Evolutionary conservation across 2,113 vertebrate genomes (phyloP), one percentile per base, ranked within the genome.

Genomic region (Trinectes maculatus): DNA sequence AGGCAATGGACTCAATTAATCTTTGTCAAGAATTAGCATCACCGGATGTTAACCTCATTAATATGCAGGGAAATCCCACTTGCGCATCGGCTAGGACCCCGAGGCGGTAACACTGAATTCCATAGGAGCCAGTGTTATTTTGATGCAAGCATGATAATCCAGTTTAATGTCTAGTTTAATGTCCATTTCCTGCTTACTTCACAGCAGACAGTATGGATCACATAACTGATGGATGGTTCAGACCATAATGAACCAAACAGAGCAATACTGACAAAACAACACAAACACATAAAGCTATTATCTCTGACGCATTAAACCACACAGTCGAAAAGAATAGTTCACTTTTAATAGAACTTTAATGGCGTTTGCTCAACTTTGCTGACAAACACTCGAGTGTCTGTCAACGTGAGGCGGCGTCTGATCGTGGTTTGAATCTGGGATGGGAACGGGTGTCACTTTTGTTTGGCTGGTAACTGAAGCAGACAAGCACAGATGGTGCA

Each of bases 1-100:
- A 51, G n/a, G 25, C 42, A 81, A 70, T 77, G 39, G 53, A 85
- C 55, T 88, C 76, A 74, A 80, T 85, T 83, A 73, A 77, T 86
- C 84, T 74, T 69, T 73, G 84, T 81, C 74, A 80, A 56, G 74
- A 84, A 82, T 82, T 83, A 76, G 64, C 76, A 47, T 25, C 44
- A 25, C 21, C 22, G 52, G 40, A 48, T 34, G 25, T 9, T 15
- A 40, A 29, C 8, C 71, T 76, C 52, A 74, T 83, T 63, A 65
- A 64, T 76, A 77, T 77, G 65, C 68, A 75, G 66, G 60, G 59
- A 81, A 79, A 76, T 71, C 52, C 40, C 68, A 67, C 64, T 34
- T 74, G 61, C 69, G 37, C 62, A 60, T 31, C 3, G 40, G 60
- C 52, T 16, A 22, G 37, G n/a, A 31, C 60, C 74, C 71, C 3